Base-by-base conservation (phyloP, 2,113 vertebrate genomes). In the Toxotes jaculatrix region DNA sequence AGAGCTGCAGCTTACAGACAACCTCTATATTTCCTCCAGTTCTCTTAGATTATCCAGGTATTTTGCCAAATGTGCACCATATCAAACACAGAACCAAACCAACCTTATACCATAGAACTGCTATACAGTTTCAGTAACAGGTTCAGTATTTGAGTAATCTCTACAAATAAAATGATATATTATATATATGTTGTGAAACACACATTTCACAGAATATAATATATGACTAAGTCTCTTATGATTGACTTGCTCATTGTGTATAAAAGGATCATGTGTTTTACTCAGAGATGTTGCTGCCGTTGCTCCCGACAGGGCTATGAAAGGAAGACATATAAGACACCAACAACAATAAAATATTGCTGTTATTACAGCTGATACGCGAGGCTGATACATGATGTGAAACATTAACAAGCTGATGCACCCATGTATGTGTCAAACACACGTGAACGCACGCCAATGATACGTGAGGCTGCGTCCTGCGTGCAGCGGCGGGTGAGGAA, bases 401-500 rank as follows among this genome's bases (percentile, higher is more conserved):
- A 61, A 55, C 12, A 3, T 60, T 72, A 59, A 36, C 63, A 40
- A 63, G 80, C 23, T 3, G 14, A 51, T 8, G 7, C 4, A 4
- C 13, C 19, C 23, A 13, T 17, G 14, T 67, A 5, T 38, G 13
- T 34, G 62, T 76, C 67, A 70, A 55, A 42, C 38, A 49, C 47
- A 65, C 42, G 21, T 55, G 59, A 77, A 55, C 57, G n/a, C 59
- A 14, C 47, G 31, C 11, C 38, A 7, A 8, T 73, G 17, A 17
- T 19, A 32, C 32, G 42, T 14, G 8, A 59, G 43, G 49, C 61
- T 31, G 34, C 36, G 68, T 78, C 17, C 53, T 12, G 67, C 14
- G 17, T 21, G 69, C 74, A 51, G 13, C 4, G 59, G 63, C 1
- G 27, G 55, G 61, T 82, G 77, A 84, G 67, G 80, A 82, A 91